Conservation (phyloP, 2,888 invertebrate species). For the Thecocarcelia acutangulata region DNA sequence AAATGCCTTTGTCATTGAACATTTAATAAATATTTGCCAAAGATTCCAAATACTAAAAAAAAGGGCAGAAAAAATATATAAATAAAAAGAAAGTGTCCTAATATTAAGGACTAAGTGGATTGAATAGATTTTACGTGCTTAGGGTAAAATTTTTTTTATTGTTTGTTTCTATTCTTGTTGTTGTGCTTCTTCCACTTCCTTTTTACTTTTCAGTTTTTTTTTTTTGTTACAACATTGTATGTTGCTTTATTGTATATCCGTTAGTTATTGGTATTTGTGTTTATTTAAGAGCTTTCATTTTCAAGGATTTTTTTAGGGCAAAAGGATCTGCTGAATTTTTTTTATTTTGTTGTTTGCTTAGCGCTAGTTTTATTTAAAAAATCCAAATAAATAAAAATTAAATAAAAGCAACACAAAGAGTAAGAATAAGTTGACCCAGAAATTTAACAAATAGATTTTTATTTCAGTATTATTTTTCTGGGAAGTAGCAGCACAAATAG, state of each 20-base stretch:
- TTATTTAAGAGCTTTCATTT: constrained; percentile 71
- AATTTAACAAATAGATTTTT: background rate
- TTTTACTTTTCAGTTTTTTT: constrained; percentile 31
- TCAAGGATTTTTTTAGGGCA: constrained; percentile 40
- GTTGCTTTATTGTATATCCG: constrained; percentile 33
- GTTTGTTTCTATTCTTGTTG: constrained; percentile 25
- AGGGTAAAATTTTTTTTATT: constrained; percentile 45
- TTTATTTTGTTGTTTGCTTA: constrained; percentile 1
- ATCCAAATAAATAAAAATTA: constrained; percentile 26
- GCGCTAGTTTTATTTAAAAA: constrained; percentile 14
- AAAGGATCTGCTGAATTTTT: constrained; percentile 7
- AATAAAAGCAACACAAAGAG: background rate
- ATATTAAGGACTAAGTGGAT: constrained; percentile 70
- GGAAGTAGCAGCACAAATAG: no score
- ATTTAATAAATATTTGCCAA: constrained; percentile 69
- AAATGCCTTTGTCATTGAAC: constrained; percentile 66
- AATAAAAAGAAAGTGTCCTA: constrained; percentile 62
- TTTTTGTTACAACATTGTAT: constrained; percentile 24
- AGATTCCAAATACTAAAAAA: constrained; percentile 23
- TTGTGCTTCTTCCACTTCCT: constrained; percentile 44
- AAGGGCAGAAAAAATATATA: background rate
- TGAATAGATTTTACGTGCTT: constrained; percentile 69
- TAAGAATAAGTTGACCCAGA: constrained; percentile 4
- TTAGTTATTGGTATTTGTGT: constrained; percentile 75
- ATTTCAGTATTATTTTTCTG: no score